Evolutionary conservation across 2,888 invertebrate genomes (phyloP), one percentile per base, ranked within the genome.

Genomic region (Orthosia incerta): DNA sequence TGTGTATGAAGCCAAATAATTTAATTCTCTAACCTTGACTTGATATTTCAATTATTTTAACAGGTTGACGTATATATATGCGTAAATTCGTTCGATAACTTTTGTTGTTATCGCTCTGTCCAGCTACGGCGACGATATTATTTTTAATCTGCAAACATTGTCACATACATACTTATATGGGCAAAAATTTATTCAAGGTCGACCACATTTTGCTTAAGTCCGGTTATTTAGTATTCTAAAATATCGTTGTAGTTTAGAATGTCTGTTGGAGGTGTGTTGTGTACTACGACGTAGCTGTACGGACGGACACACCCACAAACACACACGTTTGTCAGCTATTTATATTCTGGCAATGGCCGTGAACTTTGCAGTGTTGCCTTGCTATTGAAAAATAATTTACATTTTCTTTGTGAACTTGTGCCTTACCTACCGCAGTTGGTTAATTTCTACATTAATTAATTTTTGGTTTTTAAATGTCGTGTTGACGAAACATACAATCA

Each of bases 291-390:
- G 63, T 78, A 63, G 26, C 13, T 16, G 11, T 9, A 51, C 39
- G 4, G 50, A 70, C 76, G 64, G 63, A 75, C 81, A 84, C 80
- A 80, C 80, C 80, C 60, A 75, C 84, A n/a, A 75, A 31, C 31
- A 59, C 31, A 56, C 45, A 55, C 45, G 62, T 56, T 18, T 76
- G 26, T 48, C 20, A 3, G 23, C 61, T 78, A 79, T 79, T 71
- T 79, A 65, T 79, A 82, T 50, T 66, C 16, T 50, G 26, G 18
- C 51, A 66, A 51, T 70, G 80, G 53, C 69, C 80, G 15, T 80
- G 69, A 74, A 66, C 68, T 57, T 62, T 5, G 13, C 26, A 15
- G 26, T 53, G 31, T 64, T 46, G 20, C 46, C 50, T 56, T 56
- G 67, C 46, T 51, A 60, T 50, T 62, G 20, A 62, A 62, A 50